Conservation (phyloP, 2,113 vertebrate species). For the Fukomys damarensis region DNA sequence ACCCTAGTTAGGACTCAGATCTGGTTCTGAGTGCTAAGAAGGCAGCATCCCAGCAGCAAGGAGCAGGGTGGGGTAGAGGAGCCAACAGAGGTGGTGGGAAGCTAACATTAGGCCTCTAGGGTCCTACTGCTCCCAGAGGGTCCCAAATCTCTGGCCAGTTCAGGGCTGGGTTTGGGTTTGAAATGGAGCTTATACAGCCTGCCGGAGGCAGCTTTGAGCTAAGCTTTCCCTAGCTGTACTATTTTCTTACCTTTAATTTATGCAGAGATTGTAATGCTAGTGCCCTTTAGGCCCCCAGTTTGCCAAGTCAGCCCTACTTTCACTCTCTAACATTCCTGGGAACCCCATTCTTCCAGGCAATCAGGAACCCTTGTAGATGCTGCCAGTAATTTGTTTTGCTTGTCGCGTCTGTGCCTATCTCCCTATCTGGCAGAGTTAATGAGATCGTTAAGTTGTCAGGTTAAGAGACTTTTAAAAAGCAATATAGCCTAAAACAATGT, state of each 20-base stretch:
- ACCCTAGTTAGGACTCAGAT: not conserved
- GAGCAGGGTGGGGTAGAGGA: not conserved
- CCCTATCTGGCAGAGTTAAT: constrained; percentile 82
- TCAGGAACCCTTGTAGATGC: not conserved
- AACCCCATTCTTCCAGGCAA: constrained; percentile 24
- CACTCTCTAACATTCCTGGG: constrained; percentile 30
- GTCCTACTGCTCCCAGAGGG: not conserved
- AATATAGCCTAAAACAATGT: constrained; percentile 80
- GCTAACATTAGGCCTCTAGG: not conserved
- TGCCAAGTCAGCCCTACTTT: constrained; percentile 6
- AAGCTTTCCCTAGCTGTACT: not conserved
- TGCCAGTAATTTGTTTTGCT: constrained; percentile 80
- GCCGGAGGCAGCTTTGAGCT: not conserved
- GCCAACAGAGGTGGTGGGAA: not conserved
- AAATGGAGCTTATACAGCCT: not conserved
- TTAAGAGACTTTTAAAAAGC: constrained; percentile 79
- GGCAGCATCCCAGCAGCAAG: not conserved
- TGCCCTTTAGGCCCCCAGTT: not conserved
- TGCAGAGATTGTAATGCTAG: not conserved
- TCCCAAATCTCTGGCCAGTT: not conserved
- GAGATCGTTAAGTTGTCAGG: constrained; percentile 82
- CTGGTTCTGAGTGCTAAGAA: not conserved
- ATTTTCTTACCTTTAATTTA: not conserved
- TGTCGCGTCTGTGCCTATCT: constrained; percentile 71
- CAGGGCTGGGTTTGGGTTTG: not conserved